Percentiles rank a stretch among this genome's conserved stretches.
phyloP scores from a whole-genome alignment of 2,888 invertebrate genomes.

The Tubulanus polymorphus region DNA sequence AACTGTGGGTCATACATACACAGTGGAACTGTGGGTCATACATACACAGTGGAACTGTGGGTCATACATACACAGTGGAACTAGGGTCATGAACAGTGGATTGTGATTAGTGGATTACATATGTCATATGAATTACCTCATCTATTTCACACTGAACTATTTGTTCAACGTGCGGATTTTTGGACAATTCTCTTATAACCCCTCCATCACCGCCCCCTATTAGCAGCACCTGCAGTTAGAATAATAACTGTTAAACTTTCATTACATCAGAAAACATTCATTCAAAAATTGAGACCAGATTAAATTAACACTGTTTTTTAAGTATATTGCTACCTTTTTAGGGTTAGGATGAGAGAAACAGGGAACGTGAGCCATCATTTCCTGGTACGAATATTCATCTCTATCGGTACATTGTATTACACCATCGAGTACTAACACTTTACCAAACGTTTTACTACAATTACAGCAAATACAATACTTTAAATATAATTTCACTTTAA shows the following conservation, averaged over 20 bases:
- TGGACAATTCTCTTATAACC: constrained; percentile 89
- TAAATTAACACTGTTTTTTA: not conserved
- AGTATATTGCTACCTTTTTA: constrained; percentile 62
- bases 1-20: no score
- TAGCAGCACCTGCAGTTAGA: constrained; percentile 67
- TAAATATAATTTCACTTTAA: not conserved
- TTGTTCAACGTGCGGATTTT: constrained; percentile 82
- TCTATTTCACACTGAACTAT: constrained; percentile 95
- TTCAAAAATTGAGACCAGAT: no score
- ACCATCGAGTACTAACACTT: constrained; percentile 84
- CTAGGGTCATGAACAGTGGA: no score
- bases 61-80: no score
- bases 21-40: no score
- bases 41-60: no score
- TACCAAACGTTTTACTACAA: constrained; percentile 64
- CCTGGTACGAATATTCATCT: constrained; percentile 97
- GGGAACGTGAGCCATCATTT: constrained; percentile 95
- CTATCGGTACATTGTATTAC: constrained; percentile 94
- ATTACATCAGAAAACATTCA: no score
- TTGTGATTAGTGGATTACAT: no score
- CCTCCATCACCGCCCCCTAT: constrained; percentile 99
- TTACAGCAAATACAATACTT: not conserved
- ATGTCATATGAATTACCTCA: no score
- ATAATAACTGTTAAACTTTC: no score
- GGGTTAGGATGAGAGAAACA: constrained; percentile 87